These are phyloP conservation scores for Orthonychiurus folsomi DNA, from an alignment of 2,888 invertebrate species.

Conservation along the genomic window DNA sequence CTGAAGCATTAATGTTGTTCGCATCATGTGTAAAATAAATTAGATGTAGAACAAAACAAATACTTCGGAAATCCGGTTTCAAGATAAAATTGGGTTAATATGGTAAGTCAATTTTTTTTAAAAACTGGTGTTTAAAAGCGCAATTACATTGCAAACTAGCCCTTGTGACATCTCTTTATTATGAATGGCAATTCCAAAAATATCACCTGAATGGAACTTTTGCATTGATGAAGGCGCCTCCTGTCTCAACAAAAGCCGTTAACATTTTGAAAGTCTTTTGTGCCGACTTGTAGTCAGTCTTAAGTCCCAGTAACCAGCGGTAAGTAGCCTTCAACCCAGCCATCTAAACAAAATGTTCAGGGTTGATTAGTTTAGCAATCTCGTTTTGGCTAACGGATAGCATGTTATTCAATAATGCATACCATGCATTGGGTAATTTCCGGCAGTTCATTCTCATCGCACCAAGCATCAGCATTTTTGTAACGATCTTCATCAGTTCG, in stretches of 20 bases:
- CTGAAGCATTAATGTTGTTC: slow-evolving; percentile 15
- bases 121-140: no score
- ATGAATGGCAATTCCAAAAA: not conserved
- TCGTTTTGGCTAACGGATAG: not conserved
- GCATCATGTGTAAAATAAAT: slow-evolving; percentile 11
- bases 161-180: not conserved
- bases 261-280: slow-evolving; percentile 91
- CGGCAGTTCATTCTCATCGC: slow-evolving; percentile 73
- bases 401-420: slow-evolving; percentile 10
- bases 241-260: slow-evolving; percentile 84
- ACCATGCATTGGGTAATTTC: slow-evolving; percentile 86
- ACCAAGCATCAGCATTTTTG: slow-evolving; percentile 66
- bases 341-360: slow-evolving; percentile 45
- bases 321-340: slow-evolving; percentile 95
- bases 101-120: no score
- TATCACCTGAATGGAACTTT: slow-evolving; percentile 33
- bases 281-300: slow-evolving; percentile 75
- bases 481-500: slow-evolving; percentile 36
- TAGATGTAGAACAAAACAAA: no score
- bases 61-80: no score
- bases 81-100: no score
- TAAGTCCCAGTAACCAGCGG: slow-evolving; percentile 85
- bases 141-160: no score
- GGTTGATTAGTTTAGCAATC: not conserved
- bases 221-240: slow-evolving; percentile 63